Percentiles rank a stretch among this genome's conserved stretches.
Evolutionary conservation across 1,140 invertebrate species (phyloP).

Genomic region (Diploscapter pachys): DNA sequence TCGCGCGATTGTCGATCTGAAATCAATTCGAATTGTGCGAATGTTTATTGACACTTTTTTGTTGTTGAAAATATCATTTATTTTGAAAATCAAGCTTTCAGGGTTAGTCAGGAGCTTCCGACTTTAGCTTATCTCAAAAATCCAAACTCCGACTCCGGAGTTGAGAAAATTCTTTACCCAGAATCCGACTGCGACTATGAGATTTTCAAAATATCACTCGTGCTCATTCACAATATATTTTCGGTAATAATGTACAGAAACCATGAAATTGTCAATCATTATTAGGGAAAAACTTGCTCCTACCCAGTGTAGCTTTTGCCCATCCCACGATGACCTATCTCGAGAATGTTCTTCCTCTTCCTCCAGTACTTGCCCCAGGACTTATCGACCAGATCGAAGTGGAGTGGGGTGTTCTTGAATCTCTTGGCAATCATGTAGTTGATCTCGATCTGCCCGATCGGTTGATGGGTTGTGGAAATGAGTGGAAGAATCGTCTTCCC

Average conservation of each 20-base stretch:
- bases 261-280: too few species aligned
- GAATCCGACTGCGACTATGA: too few species aligned
- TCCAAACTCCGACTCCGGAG: too few species aligned
- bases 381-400: constrained; percentile 16
- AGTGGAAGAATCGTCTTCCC: constrained; percentile 35
- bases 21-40: background rate
- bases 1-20: constrained; percentile 24
- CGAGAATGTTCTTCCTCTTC: constrained; percentile 32
- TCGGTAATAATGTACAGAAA: too few species aligned
- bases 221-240: too few species aligned
- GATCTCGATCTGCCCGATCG: constrained; percentile 40
- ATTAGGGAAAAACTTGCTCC: background rate
- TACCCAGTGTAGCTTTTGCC: constrained; percentile 41
- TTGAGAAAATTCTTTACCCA: too few species aligned
- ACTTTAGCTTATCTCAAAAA: too few species aligned
- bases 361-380: constrained; percentile 34
- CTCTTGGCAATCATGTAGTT: constrained; percentile 36
- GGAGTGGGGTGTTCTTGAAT: constrained; percentile 1
- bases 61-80: too few species aligned
- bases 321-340: constrained; percentile 39
- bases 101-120: too few species aligned
- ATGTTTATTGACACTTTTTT: background rate
- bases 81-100: too few species aligned
- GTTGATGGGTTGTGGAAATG: constrained; percentile 24
- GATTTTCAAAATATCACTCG: too few species aligned